Percentiles rank a stretch among this genome's conserved stretches.
Conservation (phyloP, 2,888 invertebrate genomes). For the Spodoptera picta region DNA sequence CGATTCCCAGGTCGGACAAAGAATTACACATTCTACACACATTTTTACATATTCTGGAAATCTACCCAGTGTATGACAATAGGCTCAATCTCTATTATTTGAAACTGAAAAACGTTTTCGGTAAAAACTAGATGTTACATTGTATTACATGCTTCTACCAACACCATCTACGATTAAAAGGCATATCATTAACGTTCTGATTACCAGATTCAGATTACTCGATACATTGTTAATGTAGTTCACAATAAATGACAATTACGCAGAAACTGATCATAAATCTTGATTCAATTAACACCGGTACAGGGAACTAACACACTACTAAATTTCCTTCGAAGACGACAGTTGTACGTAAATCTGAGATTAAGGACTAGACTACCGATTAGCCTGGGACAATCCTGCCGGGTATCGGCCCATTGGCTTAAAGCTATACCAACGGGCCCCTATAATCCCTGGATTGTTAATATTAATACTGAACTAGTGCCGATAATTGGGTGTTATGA, state of each 20-base stretch:
- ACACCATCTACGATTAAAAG: no score
- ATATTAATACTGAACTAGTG: constrained; percentile 38
- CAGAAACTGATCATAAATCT: constrained; percentile 34
- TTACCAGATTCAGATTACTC: no score
- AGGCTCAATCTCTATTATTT: no score
- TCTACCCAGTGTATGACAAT: no score
- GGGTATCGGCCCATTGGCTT: constrained; percentile 44
- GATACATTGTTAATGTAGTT: no score
- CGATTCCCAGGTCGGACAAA: no score
- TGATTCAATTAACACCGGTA: constrained; percentile 34
- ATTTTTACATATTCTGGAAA: no score
- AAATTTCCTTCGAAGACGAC: constrained; percentile 37
- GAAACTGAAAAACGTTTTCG: no score
- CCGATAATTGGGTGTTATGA: constrained; percentile 40
- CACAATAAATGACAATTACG: background rate
- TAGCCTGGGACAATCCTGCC: constrained; percentile 39
- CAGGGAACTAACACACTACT: constrained; percentile 30
- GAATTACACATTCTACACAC: no score
- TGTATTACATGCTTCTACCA: no score
- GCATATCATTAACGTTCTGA: no score
- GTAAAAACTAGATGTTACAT: no score
- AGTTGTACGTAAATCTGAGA: constrained; percentile 52
- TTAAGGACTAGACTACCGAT: constrained; percentile 51
- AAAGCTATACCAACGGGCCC: constrained; percentile 31
- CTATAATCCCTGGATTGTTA: constrained; percentile 33